Conservation (phyloP, 2,888 invertebrate species). For the Deladenus siricidicola region DNA sequence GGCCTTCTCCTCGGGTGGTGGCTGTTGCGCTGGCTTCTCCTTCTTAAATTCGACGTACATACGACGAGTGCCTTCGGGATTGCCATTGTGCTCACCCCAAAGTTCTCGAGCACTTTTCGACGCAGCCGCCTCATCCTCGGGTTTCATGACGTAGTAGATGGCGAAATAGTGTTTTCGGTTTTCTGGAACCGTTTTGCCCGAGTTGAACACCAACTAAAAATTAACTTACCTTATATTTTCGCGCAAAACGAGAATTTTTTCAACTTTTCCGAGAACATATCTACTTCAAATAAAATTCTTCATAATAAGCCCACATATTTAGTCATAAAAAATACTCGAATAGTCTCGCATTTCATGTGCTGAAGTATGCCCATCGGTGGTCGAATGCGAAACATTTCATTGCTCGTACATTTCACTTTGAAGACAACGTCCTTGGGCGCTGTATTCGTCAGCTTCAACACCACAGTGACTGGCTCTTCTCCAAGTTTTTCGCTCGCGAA, state of each 20-base stretch:
- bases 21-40: background rate
- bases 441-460: constrained; percentile 33
- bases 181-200: constrained; percentile 36
- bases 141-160: constrained; percentile 31
- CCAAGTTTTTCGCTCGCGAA: constrained; percentile 32
- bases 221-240: no score
- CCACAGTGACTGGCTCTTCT: constrained; percentile 23
- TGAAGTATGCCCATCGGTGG: constrained; percentile 34
- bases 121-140: background rate
- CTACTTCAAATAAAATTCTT: no score
- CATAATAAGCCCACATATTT: no score
- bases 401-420: constrained; percentile 44
- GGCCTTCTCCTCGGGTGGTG: background rate
- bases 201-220: constrained; percentile 30
- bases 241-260: no score
- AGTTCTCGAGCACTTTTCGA: background rate
- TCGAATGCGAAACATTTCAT: constrained; percentile 41
- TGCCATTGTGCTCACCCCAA: background rate
- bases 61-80: background rate
- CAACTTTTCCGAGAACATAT: no score
- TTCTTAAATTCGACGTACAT: constrained; percentile 1
- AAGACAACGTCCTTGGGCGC: constrained; percentile 28
- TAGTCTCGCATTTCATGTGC: constrained; percentile 12
- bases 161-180: constrained; percentile 43
- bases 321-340: constrained; percentile 4